A percentile compares a stretch with the other conserved stretches of the same genome.
These are phyloP conservation scores for Atta texana DNA, from an alignment of 1,140 invertebrate genomes.

Conservation along the genomic window DNA sequence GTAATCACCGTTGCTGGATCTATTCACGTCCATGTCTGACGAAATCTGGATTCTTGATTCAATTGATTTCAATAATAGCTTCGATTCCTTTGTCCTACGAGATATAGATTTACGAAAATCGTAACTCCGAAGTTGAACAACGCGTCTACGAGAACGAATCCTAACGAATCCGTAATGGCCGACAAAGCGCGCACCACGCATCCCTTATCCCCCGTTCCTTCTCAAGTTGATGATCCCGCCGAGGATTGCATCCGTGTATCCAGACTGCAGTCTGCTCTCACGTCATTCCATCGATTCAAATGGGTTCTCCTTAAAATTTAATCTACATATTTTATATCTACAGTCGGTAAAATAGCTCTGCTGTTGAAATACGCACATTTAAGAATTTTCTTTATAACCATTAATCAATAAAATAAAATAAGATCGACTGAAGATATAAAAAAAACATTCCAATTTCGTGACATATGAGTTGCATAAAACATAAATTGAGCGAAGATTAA, in stretches of 20 bases:
- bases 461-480: not conserved
- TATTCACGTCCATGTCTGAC: constrained; percentile 77
- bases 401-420: not conserved
- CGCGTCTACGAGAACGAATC: not conserved
- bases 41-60: not conserved
- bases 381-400: not conserved
- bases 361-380: not conserved
- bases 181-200: not conserved
- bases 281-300: not conserved
- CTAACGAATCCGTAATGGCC: constrained; percentile 26
- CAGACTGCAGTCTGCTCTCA: not conserved
- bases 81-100: not conserved
- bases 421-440: not conserved
- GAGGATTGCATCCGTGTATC: not conserved
- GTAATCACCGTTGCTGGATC: constrained; percentile 82
- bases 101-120: not conserved
- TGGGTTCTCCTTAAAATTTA: not conserved
- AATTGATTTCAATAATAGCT: not conserved
- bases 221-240: not conserved
- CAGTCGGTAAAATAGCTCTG: not conserved
- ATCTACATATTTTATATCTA: not conserved
- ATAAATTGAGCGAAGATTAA: not conserved
- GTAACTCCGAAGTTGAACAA: not conserved
- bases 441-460: not conserved
- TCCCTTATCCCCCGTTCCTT: too few species aligned